These are phyloP conservation scores for Chalcis sispes DNA, from an alignment of 2,888 invertebrate species.

Conservation along the genomic window DNA sequence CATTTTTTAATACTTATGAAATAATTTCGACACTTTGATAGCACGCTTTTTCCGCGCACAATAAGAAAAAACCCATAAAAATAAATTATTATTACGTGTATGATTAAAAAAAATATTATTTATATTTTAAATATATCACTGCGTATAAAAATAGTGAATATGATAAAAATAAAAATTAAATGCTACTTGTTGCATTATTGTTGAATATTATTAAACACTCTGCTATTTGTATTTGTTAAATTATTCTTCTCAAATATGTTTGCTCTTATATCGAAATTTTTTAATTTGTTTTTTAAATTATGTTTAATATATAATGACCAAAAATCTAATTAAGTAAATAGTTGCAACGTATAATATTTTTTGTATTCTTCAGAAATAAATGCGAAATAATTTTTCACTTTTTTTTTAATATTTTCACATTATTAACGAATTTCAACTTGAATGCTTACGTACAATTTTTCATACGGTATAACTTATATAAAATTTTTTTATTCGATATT, in stretches of 20 bases:
- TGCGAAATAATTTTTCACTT: too few species aligned
- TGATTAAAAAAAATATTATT: slow-evolving; percentile 19
- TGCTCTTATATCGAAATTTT: not conserved
- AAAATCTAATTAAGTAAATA: too few species aligned
- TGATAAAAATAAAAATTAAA: slow-evolving; percentile 24
- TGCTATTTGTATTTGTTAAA: not conserved
- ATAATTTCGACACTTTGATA: slow-evolving; percentile 36
- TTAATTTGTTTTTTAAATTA: not conserved
- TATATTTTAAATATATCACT: slow-evolving; percentile 13
- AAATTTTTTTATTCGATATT: not conserved
- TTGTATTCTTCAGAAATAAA: too few species aligned
- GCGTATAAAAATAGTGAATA: slow-evolving; percentile 44
- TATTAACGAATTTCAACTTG: too few species aligned
- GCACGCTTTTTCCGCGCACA: slow-evolving; percentile 13
- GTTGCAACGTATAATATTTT: too few species aligned
- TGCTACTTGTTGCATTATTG: not conserved
- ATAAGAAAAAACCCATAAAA: slow-evolving; percentile 38
- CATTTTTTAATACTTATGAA: slow-evolving; percentile 18
- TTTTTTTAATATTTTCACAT: too few species aligned
- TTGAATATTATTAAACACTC: slow-evolving; percentile 4
- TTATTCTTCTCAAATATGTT: not conserved
- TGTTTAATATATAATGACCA: not conserved
- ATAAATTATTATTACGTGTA: slow-evolving; percentile 15
- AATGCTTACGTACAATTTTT: not conserved
- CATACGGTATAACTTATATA: not conserved